Base-by-base conservation (phyloP, 1,140 invertebrate species). In the Drosophila baimaii region DNA sequence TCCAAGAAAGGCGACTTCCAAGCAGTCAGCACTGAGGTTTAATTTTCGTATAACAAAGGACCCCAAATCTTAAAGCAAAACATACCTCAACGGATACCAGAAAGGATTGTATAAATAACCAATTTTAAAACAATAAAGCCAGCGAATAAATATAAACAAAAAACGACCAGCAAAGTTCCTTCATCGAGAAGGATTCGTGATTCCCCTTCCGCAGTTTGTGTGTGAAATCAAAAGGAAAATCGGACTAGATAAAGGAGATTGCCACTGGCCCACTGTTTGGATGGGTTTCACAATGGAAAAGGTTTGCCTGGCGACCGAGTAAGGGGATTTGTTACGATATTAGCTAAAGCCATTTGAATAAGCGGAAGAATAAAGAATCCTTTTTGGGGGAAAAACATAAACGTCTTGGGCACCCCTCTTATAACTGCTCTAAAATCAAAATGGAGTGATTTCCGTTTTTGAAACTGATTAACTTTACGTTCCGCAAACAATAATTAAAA, bases 311-410 rank as follows among this genome's bases (percentile, higher is more conserved):
- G 29, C 51, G 31, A 35, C 51, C n/a, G 19, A 23, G 31, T 27
- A 41, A 77, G 58, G 62, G 79, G 79, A 82, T 82, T 82, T 82
- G 54, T 66, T 72, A 59, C 61, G 54, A 82, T 78, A 82, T 82
- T 82, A 82, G 79, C 77, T 27, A 37, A 63, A 61, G 25, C 74
- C 77, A 81, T 82, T 82, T 82, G 63, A 80, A 82, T 82, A 82
- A 82, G 63, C 69, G 35, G 63, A 77, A 77, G 77, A 58, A 77
- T 54, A 77, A 73, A 63, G 63, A 64, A 56, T 43, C 37, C 39
- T 43, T 73, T 55, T 23, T 35, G 13, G 51, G 19, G 19, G 13
- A 68, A 23, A 52, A 31, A 9, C 57, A 59, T 52, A 52, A 59
- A 52, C 17, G 9, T 35, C 13, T 35, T 21, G 8, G n/a, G 8